Conservation (phyloP, 2,888 invertebrate genomes). For the Megamerina dolium region DNA sequence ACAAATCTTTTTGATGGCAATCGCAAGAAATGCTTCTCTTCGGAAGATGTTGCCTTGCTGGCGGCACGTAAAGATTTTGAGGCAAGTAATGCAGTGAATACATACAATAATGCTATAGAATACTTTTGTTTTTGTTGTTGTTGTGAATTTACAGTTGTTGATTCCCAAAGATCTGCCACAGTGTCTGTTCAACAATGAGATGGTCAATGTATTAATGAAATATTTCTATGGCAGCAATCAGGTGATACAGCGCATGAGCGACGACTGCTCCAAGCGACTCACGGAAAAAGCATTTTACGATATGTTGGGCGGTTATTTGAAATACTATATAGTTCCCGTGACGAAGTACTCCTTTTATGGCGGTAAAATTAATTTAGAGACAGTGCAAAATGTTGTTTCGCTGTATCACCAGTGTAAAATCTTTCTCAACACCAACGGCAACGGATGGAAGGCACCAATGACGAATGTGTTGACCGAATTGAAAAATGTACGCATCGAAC, state of each 20-base stretch:
- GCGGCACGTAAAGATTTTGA: conserved; percentile 44
- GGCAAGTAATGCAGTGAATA: conserved; percentile 17
- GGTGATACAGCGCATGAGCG: conserved; percentile 30
- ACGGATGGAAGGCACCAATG: conserved; percentile 39
- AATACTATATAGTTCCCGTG: conserved; percentile 38
- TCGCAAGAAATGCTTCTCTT: conserved; percentile 40
- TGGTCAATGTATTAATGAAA: conserved; percentile 35
- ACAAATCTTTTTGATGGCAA: conserved; percentile 40
- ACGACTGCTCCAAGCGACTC: conserved; percentile 23
- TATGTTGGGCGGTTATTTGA: conserved; percentile 43
- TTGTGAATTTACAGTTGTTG: conserved; percentile 26
- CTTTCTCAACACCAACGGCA: conserved; percentile 45
- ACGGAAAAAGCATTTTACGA: conserved; percentile 42
- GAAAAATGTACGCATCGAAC: conserved; percentile 25
- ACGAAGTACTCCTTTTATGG: conserved; percentile 44
- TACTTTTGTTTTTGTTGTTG: neutral
- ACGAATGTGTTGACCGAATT: conserved; percentile 28
- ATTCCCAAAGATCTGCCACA: conserved; percentile 38
- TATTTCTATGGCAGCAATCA: conserved; percentile 42
- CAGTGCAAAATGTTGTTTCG: conserved; percentile 30
- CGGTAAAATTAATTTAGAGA: conserved; percentile 34
- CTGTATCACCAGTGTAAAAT: conserved; percentile 36
- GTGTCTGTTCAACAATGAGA: conserved; percentile 31
- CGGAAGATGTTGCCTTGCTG: conserved; percentile 40
- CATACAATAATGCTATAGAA: too few relatives aligned